phyloP scores from a whole-genome alignment of 2,113 vertebrate species.

The Rhineura floridana region DNA sequence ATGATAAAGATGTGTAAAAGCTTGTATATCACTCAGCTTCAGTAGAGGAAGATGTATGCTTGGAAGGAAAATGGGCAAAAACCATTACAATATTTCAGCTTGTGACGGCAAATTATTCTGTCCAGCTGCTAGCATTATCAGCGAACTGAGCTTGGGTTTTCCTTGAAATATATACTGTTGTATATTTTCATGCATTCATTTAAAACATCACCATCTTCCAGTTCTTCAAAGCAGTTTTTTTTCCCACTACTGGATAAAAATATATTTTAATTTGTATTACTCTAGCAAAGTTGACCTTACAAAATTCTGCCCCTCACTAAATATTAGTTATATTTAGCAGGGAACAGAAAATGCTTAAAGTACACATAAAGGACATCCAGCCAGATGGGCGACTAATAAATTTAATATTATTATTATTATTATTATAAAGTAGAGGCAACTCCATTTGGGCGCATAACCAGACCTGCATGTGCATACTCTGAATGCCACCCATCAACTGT shows the following conservation, averaged over 20 bases:
- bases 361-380: neutral
- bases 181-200: slow-evolving; percentile 12
- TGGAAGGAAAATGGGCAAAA: slow-evolving; percentile 11
- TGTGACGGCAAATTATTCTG: neutral
- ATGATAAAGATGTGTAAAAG: neutral
- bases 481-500: neutral
- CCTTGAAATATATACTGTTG: neutral
- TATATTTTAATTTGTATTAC: slow-evolving; percentile 11
- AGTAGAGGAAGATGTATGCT: neutral
- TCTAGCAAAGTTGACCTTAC: neutral
- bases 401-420: too few relatives aligned
- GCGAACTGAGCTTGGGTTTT: slow-evolving; percentile 21
- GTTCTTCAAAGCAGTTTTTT: neutral
- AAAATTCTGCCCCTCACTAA: neutral
- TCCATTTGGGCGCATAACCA: neutral
- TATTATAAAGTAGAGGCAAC: neutral
- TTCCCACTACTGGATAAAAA: neutral
- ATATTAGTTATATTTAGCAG: neutral
- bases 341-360: neutral
- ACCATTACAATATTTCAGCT: slow-evolving; percentile 14
- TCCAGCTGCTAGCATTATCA: slow-evolving; percentile 11
- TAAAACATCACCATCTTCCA: slow-evolving; percentile 23
- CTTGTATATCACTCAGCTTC: neutral
- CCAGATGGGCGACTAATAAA: too few relatives aligned
- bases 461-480: neutral